These are phyloP conservation scores for Agelaius phoeniceus DNA, from an alignment of 2,113 vertebrate species.

Conservation along the genomic window DNA sequence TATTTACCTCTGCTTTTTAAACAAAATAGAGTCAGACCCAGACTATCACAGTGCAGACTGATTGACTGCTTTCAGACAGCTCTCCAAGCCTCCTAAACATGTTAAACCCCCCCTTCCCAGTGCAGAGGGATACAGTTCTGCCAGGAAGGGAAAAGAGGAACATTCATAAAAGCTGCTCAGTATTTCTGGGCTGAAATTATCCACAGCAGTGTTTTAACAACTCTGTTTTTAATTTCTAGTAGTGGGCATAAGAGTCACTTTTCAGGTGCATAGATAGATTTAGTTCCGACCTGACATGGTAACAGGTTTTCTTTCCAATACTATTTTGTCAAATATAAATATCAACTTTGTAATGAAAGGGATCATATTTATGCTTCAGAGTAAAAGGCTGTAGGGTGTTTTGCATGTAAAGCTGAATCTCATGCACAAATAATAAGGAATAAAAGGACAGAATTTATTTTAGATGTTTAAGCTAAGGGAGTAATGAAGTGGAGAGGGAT, in stretches of 20 bases:
- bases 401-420: neutral
- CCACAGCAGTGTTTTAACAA: neutral
- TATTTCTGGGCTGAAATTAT: constrained; percentile 13
- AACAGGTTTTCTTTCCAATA: neutral
- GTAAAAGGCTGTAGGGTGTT: neutral
- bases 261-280: neutral
- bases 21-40: constrained; percentile 8
- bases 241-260: neutral
- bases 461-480: neutral
- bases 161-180: neutral
- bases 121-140: constrained; percentile 2
- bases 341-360: neutral
- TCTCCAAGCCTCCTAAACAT: neutral
- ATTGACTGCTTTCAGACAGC: constrained; percentile 45
- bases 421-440: neutral
- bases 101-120: neutral
- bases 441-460: neutral
- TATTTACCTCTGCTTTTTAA: constrained; percentile 37
- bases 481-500: neutral
- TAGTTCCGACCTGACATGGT: neutral
- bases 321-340: neutral
- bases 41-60: neutral
- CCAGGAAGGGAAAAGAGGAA: constrained; percentile 18
- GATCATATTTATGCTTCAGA: neutral
- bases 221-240: neutral